phyloP scores from a whole-genome alignment of 2,888 invertebrate genomes.

The Drosophila paracracens region DNA sequence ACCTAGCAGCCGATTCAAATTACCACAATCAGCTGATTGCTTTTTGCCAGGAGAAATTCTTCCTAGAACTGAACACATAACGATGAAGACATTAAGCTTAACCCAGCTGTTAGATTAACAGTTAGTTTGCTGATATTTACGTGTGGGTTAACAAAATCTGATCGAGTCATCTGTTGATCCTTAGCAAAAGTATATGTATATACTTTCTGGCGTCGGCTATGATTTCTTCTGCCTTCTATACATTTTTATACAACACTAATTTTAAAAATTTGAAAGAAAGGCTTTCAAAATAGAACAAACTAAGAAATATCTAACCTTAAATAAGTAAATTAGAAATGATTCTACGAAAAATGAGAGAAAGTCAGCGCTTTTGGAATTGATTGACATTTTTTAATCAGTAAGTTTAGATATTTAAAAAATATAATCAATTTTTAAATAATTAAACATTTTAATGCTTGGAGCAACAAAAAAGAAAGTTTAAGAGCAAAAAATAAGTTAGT shows the following conservation, averaged over 20 bases:
- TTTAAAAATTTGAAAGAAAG: neutral
- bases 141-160: neutral
- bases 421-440: neutral
- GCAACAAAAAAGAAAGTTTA: neutral
- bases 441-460: neutral
- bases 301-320: neutral
- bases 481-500: neutral
- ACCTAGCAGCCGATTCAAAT: neutral
- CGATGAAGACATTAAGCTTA: neutral
- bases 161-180: neutral
- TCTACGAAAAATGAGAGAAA: neutral
- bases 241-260: neutral
- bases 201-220: neutral
- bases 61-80: neutral
- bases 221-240: neutral
- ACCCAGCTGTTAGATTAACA: neutral
- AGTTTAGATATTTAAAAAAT: neutral
- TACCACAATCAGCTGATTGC: neutral
- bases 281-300: neutral
- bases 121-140: neutral
- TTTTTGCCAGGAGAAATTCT: neutral
- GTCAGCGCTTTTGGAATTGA: neutral
- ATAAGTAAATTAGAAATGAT: neutral
- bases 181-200: neutral
- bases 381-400: neutral